A percentile compares a stretch with the other conserved stretches of the same genome.
phyloP scores from a whole-genome alignment of 2,797 vertebrate genomes.

The Tolypeutes matacus region DNA sequence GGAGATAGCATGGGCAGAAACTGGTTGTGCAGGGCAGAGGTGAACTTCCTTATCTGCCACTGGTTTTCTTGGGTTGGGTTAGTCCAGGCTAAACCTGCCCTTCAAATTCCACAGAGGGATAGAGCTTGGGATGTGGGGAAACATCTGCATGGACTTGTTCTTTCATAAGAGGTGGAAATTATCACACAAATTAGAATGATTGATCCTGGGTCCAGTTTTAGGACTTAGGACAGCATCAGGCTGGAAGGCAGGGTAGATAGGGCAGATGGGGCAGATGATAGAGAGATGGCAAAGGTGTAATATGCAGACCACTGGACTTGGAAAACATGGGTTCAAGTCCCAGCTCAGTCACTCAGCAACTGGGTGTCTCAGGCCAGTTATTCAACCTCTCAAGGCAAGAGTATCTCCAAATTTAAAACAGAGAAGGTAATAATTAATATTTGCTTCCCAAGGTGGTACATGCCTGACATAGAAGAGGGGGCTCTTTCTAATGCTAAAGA shows the following conservation, averaged over 20 bases:
- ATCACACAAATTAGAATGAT: neutral
- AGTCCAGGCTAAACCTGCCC: neutral
- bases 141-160: neutral
- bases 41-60: neutral
- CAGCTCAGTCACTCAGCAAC: neutral
- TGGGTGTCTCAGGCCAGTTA: neutral
- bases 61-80: conserved; percentile 9
- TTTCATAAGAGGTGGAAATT: neutral
- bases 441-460: neutral
- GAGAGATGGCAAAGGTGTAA: neutral
- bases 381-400: neutral
- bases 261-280: neutral
- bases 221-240: neutral
- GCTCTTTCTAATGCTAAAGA: neutral
- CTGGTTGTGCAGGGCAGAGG: neutral
- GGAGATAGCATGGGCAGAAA: neutral
- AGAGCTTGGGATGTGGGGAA: neutral
- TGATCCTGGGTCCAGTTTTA: neutral
- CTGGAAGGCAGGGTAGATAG: neutral
- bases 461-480: neutral
- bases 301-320: neutral
- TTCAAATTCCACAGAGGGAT: neutral
- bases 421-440: neutral
- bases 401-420: neutral
- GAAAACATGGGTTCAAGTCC: neutral